Evolutionary conservation across 2,888 invertebrate genomes (phyloP).

Genomic region (Polymixis lichenea): DNA sequence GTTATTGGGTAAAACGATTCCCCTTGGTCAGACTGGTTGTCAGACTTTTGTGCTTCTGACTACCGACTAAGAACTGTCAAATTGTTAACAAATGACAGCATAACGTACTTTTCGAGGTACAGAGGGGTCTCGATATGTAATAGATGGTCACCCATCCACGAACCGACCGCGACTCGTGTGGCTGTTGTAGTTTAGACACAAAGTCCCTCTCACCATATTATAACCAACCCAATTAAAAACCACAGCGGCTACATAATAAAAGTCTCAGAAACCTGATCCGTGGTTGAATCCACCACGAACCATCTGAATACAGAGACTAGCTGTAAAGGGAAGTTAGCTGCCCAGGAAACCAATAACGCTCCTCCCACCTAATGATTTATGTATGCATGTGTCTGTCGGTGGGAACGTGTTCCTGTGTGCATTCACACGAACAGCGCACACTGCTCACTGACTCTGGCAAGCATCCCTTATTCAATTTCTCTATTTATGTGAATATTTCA

Average conservation of each 20-base stretch:
- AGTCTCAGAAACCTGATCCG: background rate
- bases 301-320: background rate
- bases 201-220: background rate
- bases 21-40: background rate
- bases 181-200: background rate
- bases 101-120: background rate
- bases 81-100: background rate
- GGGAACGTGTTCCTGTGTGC: constrained; percentile 48
- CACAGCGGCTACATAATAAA: background rate
- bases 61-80: background rate
- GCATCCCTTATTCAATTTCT: constrained; percentile 65
- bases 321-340: constrained; percentile 3
- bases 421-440: constrained; percentile 52
- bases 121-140: background rate
- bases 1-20: background rate
- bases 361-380: constrained; percentile 26
- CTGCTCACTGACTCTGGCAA: constrained; percentile 61
- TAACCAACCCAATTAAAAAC: background rate
- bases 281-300: background rate
- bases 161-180: background rate
- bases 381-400: constrained; percentile 31
- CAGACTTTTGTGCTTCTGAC: background rate
- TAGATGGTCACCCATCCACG: background rate
- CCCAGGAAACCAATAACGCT: constrained; percentile 10
- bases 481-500: constrained; percentile 60